Percentiles rank a stretch among this genome's conserved stretches.
phyloP scores from a whole-genome alignment of 1,140 invertebrate genomes.

The Colletes gigas region DNA sequence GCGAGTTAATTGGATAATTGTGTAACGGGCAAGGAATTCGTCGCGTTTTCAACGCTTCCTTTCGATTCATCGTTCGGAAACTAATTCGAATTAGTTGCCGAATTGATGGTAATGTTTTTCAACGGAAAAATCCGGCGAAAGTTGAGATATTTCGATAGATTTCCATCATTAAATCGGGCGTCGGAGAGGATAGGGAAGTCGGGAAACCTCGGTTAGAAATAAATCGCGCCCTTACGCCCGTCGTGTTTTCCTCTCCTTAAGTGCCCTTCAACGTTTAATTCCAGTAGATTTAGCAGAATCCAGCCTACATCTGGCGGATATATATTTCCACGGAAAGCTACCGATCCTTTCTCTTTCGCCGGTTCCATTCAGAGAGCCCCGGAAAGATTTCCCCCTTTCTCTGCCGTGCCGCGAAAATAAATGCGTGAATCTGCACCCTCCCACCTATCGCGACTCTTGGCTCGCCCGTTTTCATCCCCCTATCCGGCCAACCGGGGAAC shows the following conservation, averaged over 20 bases:
- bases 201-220: background rate
- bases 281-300: constrained; percentile 64
- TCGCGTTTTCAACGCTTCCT: too few relatives aligned
- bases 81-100: too few relatives aligned
- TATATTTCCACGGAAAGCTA: constrained; percentile 50
- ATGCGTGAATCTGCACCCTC: constrained; percentile 55
- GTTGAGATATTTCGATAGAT: too few relatives aligned
- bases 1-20: too few relatives aligned
- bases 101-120: too few relatives aligned
- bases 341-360: constrained; percentile 25
- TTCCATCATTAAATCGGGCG: background rate
- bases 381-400: constrained; percentile 47
- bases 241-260: constrained; percentile 51
- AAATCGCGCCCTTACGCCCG: constrained; percentile 35
- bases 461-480: background rate
- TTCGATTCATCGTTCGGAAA: too few relatives aligned
- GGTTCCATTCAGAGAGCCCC: constrained; percentile 45
- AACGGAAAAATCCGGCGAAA: too few relatives aligned
- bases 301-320: constrained; percentile 51
- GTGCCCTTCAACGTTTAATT: constrained; percentile 63
- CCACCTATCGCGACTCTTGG: background rate
- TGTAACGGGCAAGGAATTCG: too few relatives aligned
- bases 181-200: background rate
- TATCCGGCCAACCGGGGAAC: constrained; percentile 11
- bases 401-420: constrained; percentile 56